Conservation (phyloP, 2,113 vertebrate genomes). For the Grammomys surdaster region DNA sequence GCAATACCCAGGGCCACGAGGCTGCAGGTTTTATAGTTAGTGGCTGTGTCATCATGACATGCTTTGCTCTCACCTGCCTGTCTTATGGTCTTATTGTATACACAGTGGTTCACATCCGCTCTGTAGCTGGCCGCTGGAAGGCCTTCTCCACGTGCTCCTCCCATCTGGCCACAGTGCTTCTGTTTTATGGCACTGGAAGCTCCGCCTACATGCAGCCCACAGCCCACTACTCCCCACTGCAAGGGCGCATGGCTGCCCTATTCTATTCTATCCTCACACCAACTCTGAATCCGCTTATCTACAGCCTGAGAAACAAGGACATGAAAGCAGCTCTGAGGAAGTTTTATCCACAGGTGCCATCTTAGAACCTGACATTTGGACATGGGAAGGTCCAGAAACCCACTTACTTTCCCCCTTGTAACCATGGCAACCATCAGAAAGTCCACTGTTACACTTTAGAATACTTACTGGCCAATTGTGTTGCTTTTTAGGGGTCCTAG, state of each 20-base stretch:
- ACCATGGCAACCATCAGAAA: background rate
- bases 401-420: no score
- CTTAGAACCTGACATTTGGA: background rate
- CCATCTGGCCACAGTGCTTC: slow-evolving; percentile 44
- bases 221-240: background rate
- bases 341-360: background rate
- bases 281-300: slow-evolving; percentile 56
- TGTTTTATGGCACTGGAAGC: slow-evolving; percentile 20
- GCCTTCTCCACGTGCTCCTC: slow-evolving; percentile 39
- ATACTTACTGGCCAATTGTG: background rate
- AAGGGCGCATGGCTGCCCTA: slow-evolving; percentile 19
- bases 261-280: slow-evolving; percentile 50
- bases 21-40: background rate
- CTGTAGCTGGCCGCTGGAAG: background rate
- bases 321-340: slow-evolving; percentile 31
- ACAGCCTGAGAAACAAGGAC: slow-evolving; percentile 64
- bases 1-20: fast-evolving
- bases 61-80: background rate
- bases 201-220: slow-evolving; percentile 60
- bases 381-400: background rate
- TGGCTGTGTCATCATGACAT: slow-evolving; percentile 43
- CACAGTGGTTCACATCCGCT: background rate
- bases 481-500: background rate
- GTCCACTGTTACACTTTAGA: background rate
- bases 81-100: background rate